Base-by-base conservation (phyloP, 2,113 vertebrate species). In the Ancistrus triradiatus region DNA sequence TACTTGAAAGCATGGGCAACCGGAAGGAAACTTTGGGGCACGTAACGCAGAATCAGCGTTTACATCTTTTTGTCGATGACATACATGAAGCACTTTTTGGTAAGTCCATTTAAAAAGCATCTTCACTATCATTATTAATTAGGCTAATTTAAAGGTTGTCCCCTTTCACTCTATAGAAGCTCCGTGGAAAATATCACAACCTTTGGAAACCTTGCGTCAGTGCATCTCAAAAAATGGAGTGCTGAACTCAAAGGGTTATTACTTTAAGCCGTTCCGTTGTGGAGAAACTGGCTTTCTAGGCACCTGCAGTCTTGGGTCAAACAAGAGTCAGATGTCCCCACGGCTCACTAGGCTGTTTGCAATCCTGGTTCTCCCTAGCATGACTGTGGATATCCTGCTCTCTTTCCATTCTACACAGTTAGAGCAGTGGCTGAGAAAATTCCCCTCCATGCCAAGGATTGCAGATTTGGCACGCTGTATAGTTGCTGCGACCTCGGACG, bases 11-110 rank as follows among this genome's bases (percentile, higher is more conserved):
- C 67, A 70, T 81, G 17, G 60, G 68, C 24, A 47, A 4, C 44
- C 66, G 47, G 22, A 75, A 56, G 46, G 18, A 65, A 1, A 17
- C 15, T 33, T 9, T 15, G 28, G 47, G 14, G 18, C 17, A 22
- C 5, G 7, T 1, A 6, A 28, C 9, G 51, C 82, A 78, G 59
- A 60, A 65, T 7, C 67, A 27, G 3, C 27, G 74, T 17, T 69
- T 89, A 21, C 76, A 90, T 57, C 72, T 93, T 28, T 89, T 84
- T 74, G 73, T 93, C 61, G 91, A 94, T 68, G 93, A 95, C 70
- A 63, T 94, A 48, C 91, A 93, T 47, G 72, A 88, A 67, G 88
- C 89, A 1, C 44, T 80, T 14, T 73, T 78, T 47, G 91, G 93
- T 94, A 68, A 89, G 90, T 70, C 6, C 25, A 11, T 6, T 40